Conservation (phyloP, 1,140 invertebrate species). For the Calliphora vicina region DNA sequence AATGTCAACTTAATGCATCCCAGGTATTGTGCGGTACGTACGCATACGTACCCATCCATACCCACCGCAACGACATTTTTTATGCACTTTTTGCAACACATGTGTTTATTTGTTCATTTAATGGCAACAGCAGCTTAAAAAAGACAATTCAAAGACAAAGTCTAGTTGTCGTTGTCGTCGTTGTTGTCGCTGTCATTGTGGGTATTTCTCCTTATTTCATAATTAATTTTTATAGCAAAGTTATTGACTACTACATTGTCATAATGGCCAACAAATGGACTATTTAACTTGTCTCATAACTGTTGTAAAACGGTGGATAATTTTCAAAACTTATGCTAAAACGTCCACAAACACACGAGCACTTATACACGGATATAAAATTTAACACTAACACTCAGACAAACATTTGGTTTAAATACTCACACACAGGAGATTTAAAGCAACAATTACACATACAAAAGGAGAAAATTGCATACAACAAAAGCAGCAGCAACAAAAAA, state of each 20-base stretch:
- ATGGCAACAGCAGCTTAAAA: not conserved
- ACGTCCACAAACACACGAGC: not conserved
- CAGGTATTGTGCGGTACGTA: too few species aligned
- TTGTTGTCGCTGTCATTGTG: not conserved
- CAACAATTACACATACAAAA: too few species aligned
- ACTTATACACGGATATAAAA: not conserved
- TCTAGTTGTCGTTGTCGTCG: not conserved
- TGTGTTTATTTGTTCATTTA: too few species aligned
- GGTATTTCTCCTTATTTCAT: not conserved
- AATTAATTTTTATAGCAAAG: conserved; percentile 33
- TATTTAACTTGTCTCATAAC: conserved; percentile 31
- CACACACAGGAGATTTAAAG: too few species aligned
- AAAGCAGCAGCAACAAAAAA: not conserved
- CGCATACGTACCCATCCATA: too few species aligned
- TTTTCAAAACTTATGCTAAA: conserved; percentile 22
- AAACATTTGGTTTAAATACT: too few species aligned
- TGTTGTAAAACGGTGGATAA: conserved; percentile 25
- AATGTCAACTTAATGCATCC: too few species aligned
- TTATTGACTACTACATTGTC: conserved; percentile 29
- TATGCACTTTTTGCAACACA: too few species aligned
- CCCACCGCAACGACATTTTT: too few species aligned
- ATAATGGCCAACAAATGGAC: conserved; percentile 18
- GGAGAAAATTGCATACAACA: not conserved
- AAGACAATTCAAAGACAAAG: not conserved
- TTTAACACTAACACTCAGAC: not conserved